Percentiles rank a stretch among this genome's conserved stretches.
Evolutionary conservation across 2,797 vertebrate genomes (phyloP).

Genomic region (Glossophaga mutica): DNA sequence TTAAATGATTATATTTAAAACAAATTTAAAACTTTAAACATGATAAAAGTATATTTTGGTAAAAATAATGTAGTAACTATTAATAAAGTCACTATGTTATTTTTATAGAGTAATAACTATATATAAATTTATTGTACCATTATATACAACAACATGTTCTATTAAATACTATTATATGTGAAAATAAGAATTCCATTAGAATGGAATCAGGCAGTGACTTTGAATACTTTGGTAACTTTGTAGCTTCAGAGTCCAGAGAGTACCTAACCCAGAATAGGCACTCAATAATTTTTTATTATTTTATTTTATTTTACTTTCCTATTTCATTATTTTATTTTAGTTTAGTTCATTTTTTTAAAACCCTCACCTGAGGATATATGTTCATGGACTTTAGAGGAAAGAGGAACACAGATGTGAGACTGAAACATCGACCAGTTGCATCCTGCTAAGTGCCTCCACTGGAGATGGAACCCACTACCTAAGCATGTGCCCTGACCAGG

Average conservation of each 20-base stretch:
- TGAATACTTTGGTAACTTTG: background rate
- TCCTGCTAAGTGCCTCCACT: background rate
- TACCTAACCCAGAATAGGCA: background rate
- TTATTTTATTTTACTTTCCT: background rate
- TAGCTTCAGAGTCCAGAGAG: background rate
- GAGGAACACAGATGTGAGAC: background rate
- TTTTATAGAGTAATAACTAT: background rate
- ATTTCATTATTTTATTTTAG: too few relatives aligned
- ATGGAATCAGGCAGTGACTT: background rate
- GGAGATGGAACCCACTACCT: too few relatives aligned
- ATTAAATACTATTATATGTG: background rate
- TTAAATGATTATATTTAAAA: background rate
- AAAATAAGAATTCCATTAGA: background rate
- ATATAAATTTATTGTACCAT: background rate
- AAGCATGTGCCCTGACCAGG: background rate
- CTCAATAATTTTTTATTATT: background rate
- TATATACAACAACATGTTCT: background rate
- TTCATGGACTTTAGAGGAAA: background rate
- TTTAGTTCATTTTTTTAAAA: background rate
- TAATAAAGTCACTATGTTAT: background rate
- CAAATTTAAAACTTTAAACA: background rate
- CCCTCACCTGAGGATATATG: background rate
- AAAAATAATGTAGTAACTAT: background rate
- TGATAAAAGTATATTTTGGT: background rate
- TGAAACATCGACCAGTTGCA: background rate